phyloP scores from a whole-genome alignment of 37 sponge, comb jelly and placozoan species.

The Aplysina aerophoba region DNA sequence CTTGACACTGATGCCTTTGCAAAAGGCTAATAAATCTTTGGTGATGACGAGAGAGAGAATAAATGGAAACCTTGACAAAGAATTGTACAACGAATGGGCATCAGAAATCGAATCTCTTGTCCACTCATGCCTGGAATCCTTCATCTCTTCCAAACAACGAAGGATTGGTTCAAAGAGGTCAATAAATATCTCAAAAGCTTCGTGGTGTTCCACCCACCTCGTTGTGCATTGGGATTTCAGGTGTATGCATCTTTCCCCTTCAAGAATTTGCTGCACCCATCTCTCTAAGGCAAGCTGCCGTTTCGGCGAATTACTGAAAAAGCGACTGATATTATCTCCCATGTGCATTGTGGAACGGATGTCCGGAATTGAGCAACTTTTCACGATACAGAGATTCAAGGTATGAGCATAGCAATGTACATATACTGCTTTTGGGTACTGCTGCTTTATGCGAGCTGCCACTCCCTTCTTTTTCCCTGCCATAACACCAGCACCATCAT shows the following conservation, averaged over 20 bases:
- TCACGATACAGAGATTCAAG: too few species aligned
- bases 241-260: not conserved
- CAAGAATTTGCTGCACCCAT: too few species aligned
- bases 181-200: slow-evolving; percentile 25
- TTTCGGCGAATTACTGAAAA: slow-evolving; percentile 25
- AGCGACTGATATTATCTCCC: not conserved
- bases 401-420: too few species aligned
- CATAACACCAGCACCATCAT: slow-evolving; percentile 17
- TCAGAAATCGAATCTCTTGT: slow-evolving; percentile 68
- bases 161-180: not conserved
- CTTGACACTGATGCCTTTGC: slow-evolving; percentile 64
- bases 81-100: slow-evolving; percentile 52
- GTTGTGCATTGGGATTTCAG: not conserved
- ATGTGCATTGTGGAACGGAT: not conserved
- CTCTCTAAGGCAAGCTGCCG: not conserved
- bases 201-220: slow-evolving; percentile 32
- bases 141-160: slow-evolving; percentile 42
- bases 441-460: not conserved
- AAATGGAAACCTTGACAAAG: slow-evolving; percentile 66
- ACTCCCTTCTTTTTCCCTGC: not conserved
- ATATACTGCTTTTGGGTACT: not conserved
- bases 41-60: slow-evolving; percentile 40
- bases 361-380: not conserved
- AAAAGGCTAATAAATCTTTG: slow-evolving; percentile 49
- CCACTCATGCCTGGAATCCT: slow-evolving; percentile 39